A percentile compares a stretch with the other conserved stretches of the same genome.
phyloP scores from a whole-genome alignment of 2,797 vertebrate species.

The Helarctos malayanus region DNA sequence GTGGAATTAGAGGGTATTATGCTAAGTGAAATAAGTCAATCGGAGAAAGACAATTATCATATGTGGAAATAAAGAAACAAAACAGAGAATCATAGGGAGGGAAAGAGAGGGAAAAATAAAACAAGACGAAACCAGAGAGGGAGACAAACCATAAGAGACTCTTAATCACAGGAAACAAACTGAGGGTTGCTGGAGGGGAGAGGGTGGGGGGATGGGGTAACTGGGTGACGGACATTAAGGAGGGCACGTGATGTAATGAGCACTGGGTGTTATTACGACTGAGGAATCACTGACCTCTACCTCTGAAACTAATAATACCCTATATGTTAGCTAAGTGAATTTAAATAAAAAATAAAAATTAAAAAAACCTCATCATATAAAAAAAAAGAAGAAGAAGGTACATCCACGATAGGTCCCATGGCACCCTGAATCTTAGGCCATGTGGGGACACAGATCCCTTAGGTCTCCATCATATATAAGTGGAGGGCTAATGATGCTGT shows the following conservation, averaged over 20 bases:
- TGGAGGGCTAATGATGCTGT: background rate
- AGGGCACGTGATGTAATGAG: no score
- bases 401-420: rapidly evolving
- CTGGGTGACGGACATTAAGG: no score
- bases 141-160: background rate
- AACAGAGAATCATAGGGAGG: background rate
- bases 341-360: background rate
- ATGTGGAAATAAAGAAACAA: background rate
- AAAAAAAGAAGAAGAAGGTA: background rate
- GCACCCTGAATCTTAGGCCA: background rate
- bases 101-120: background rate
- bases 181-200: no score
- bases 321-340: background rate
- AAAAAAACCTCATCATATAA: background rate
- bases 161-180: no score
- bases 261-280: background rate
- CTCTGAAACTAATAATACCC: background rate
- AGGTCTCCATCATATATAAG: background rate
- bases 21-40: no score
- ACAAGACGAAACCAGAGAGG: background rate
- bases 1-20: no score
- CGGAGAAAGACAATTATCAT: background rate
- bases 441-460: background rate
- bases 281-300: background rate
- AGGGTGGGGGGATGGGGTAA: no score